Evolutionary conservation across 2,888 invertebrate genomes (phyloP).

Genomic region (Drosophila prolongata): DNA sequence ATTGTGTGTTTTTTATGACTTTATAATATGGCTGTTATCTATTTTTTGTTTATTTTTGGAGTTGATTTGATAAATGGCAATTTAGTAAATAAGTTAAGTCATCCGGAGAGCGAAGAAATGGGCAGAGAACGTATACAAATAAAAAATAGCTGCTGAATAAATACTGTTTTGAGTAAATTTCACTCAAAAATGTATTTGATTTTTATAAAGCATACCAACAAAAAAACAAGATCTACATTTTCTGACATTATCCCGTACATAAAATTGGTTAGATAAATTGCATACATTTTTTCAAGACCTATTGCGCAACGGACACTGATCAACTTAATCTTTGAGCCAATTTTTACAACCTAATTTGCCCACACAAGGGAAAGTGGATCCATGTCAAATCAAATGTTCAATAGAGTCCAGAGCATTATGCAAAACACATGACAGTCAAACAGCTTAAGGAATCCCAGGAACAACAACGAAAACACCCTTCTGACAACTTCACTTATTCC

Average conservation of each 20-base stretch:
- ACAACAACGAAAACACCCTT: constrained; percentile 49
- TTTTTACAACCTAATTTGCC: constrained; percentile 44
- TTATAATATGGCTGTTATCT: constrained; percentile 38
- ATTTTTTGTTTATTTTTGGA: not conserved
- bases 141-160: too few relatives aligned
- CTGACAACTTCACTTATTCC: constrained; percentile 76
- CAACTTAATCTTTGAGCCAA: constrained; percentile 38
- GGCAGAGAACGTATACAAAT: too few relatives aligned
- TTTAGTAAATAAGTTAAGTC: not conserved
- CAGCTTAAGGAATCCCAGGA: constrained; percentile 34
- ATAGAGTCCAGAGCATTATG: constrained; percentile 55
- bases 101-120: not conserved
- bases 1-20: constrained; percentile 40
- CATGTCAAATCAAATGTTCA: constrained; percentile 52
- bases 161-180: too few relatives aligned
- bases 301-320: constrained; percentile 3
- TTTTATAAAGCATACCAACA: not conserved
- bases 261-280: not conserved
- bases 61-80: constrained; percentile 1
- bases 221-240: too few relatives aligned
- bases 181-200: too few relatives aligned
- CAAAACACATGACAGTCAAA: constrained; percentile 54
- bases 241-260: constrained; percentile 1
- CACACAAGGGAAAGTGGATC: constrained; percentile 15
- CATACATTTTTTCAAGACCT: not conserved